These are phyloP conservation scores for Albula goreensis DNA, from an alignment of 2,113 vertebrate genomes.

Conservation along the genomic window DNA sequence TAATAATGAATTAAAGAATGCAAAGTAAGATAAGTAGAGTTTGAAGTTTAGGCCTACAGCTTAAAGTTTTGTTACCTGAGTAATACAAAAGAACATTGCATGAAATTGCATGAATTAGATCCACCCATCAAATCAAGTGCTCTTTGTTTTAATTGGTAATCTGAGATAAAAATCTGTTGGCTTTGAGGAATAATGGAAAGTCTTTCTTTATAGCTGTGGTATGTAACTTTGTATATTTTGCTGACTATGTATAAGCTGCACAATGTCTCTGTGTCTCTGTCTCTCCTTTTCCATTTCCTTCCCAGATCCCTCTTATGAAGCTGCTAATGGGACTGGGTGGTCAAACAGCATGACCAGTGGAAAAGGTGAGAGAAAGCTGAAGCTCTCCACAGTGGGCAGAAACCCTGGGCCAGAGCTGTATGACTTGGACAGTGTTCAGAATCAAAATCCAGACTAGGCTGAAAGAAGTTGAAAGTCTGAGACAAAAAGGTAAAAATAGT, in stretches of 20 bases:
- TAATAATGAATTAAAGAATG: background rate
- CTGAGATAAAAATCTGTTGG: background rate
- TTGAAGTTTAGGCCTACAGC: background rate
- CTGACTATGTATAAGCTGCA: too few species aligned
- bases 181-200: too few species aligned
- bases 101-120: background rate
- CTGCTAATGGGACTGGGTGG: constrained; percentile 84
- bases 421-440: background rate
- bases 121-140: background rate
- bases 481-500: too few species aligned
- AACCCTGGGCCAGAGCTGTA: background rate
- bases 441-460: background rate
- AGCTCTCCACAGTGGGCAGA: background rate
- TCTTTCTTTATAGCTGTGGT: background rate
- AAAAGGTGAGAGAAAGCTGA: constrained; percentile 65
- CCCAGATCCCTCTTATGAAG: constrained; percentile 80
- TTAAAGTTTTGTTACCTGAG: background rate
- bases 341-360: constrained; percentile 82
- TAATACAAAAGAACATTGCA: background rate
- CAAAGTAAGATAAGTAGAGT: background rate
- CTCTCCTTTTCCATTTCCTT: background rate
- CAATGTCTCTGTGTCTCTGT: too few species aligned
- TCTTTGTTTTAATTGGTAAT: background rate
- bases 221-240: too few species aligned
- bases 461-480: too few species aligned